phyloP scores from a whole-genome alignment of 2,888 invertebrate species.

The Orchesella flavescens region DNA sequence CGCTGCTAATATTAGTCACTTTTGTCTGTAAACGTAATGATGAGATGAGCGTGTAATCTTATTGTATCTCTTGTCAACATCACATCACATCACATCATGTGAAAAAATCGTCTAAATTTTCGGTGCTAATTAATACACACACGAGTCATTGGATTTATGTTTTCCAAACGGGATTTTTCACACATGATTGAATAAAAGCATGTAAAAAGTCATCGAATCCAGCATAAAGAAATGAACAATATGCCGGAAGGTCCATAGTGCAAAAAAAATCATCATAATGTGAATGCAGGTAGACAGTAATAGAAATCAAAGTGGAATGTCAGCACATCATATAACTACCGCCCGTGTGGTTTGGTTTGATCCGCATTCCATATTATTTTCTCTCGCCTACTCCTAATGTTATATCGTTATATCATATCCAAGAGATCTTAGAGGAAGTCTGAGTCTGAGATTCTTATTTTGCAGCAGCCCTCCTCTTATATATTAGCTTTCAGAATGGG shows the following conservation, averaged over 20 bases:
- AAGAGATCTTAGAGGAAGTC: too few relatives aligned
- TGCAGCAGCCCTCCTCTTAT: too few relatives aligned
- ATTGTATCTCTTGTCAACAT: neutral
- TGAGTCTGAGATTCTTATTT: too few relatives aligned
- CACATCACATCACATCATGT: neutral
- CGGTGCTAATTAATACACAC: conserved; percentile 19
- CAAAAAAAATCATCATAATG: neutral
- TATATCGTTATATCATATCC: too few relatives aligned
- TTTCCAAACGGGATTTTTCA: conserved; percentile 14
- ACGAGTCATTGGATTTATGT: neutral
- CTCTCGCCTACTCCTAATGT: too few relatives aligned
- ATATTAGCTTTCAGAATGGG: too few relatives aligned
- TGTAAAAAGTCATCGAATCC: neutral
- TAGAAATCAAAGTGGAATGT: neutral
- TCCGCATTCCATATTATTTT: conserved; percentile 24
- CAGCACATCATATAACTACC: neutral
- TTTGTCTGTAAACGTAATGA: conserved; percentile 20
- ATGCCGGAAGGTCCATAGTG: conserved; percentile 18
- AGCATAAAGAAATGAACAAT: neutral
- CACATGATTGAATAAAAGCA: neutral
- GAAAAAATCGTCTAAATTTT: neutral
- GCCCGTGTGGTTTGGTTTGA: neutral
- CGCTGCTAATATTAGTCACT: neutral
- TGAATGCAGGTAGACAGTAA: neutral
- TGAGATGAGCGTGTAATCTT: neutral